Base-by-base conservation (phyloP, 2,113 vertebrate genomes). In the Sialia sialis region DNA sequence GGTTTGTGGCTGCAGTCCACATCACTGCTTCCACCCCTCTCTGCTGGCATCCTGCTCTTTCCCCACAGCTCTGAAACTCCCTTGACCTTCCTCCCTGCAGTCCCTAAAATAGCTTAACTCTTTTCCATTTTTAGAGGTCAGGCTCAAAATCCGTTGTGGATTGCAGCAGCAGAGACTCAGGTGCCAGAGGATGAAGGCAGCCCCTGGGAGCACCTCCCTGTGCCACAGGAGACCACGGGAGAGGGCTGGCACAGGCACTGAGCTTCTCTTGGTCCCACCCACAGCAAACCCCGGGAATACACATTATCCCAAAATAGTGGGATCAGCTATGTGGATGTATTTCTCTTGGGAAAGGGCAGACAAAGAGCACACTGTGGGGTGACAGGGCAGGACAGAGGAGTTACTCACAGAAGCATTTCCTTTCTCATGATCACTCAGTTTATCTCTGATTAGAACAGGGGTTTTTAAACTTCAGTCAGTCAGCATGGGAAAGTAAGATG, bases 321-420 rank as follows among this genome's bases (percentile, higher is more conserved):
- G 67, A 72, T 34, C 63, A 72, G 78, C 60, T 73, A 69, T 3
- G 0, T 74, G 79, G 66, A 43, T 26, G 73, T 52, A 23, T 26
- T 91, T 82, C 70, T 84, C 48, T 32, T 94, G 94, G 89, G 96
- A 97, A 97, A 96, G 78, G 93, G 81, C 87, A 95, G 87, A 21
- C 69, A 79, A 76, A 49, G 19, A 91, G 74, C 75, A 22, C 0
- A 0, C 81, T 77, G 84, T 44, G 62, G 89, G 51, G 67, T 63
- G 74, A 85, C 74, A 73, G 89, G 58, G 84, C 93, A 94, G 67
- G 70, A 82, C 84, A 80, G 81, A 93, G 44, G n/a, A 91, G 81
- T 75, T 91, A 73, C 79, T 93, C 55, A 80, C 46, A 87, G 78
- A 87, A 95, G 84, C 75, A 96, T 59, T 97, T 97, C 96, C 96